Evolutionary conservation across 1,140 invertebrate genomes (phyloP).

Genomic region (Callitettix versicolor): DNA sequence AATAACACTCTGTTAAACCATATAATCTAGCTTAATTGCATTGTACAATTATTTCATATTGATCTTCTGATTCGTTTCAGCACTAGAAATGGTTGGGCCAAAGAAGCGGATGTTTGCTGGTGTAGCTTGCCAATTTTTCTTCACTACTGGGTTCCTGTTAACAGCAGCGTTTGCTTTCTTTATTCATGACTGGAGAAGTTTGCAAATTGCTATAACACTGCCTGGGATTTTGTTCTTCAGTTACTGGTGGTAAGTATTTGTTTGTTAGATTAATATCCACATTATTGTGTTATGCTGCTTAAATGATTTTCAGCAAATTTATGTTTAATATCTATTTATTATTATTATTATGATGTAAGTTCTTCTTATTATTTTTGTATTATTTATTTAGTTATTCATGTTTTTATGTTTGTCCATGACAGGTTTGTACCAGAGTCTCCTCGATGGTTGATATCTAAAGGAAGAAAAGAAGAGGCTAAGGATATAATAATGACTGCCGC

Average conservation of each 20-base stretch:
- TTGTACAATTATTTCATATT: too few relatives aligned
- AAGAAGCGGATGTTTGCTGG: constrained; percentile 60
- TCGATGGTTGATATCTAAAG: constrained; percentile 68
- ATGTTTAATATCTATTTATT: constrained; percentile 16
- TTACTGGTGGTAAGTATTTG: constrained; percentile 68
- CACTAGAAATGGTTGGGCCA: constrained; percentile 73
- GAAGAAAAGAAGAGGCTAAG: constrained; percentile 57
- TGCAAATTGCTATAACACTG: constrained; percentile 60
- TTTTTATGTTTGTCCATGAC: constrained; percentile 20
- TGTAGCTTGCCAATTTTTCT: constrained; percentile 65
- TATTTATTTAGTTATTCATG: too few relatives aligned
- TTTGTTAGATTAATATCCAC: too few relatives aligned
- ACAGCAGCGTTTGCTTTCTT: constrained; percentile 60
- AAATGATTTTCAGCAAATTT: too few relatives aligned
- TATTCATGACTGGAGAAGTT: constrained; percentile 59
- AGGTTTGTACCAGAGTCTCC: constrained; percentile 74
- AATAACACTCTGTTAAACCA: too few relatives aligned
- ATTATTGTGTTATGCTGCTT: too few relatives aligned
- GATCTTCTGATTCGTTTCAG: too few relatives aligned
- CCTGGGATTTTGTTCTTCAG: constrained; percentile 57
- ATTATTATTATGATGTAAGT: constrained; percentile 20
- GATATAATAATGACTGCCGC: constrained; percentile 55
- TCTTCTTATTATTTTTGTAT: too few relatives aligned
- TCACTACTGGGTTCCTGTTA: constrained; percentile 62
- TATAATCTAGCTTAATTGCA: too few relatives aligned